Evolutionary conservation across 2,113 vertebrate genomes (phyloP), one percentile per base, ranked within the genome.

Genomic region (Beaufortia kweichowensis): DNA sequence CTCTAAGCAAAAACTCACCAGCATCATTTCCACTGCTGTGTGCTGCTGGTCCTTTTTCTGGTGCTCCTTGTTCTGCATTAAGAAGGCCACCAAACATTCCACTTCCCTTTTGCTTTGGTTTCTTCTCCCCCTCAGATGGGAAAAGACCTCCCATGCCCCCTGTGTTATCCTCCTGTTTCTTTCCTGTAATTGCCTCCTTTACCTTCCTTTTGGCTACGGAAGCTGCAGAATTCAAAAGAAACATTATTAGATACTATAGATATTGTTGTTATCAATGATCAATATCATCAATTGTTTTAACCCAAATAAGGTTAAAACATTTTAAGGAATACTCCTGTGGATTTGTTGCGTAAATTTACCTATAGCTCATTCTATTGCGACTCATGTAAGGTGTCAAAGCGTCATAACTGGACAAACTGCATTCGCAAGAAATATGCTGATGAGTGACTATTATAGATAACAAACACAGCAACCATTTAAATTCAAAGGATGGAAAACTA

Each of bases 11-110:
- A n/a, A 46, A 48, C 43, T 48, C 68, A 71, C 50, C 6, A 23
- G 21, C 26, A 35, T 15, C 24, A 28, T 4, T 50, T 56, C 46
- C 55, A 7, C 4, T 10, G 53, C 33, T 57, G 21, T 41, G 39
- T 28, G 6, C 69, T 21, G n/a, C 12, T 35, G 67, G 50, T 43
- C 12, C 3, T 14, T 14, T 6, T 31, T 55, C 2, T 26, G 48
- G 46, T 53, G 23, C 14, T 78, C 26, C 17, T 61, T 4, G 24
- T 2, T 53, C 0, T 9, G 86, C 80, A 1, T 4, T 10, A 8
- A 90, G 82, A 0, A 91, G 76, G 5, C 87, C 85, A 0, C 77
- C 10, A 3, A 91, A 87, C 24, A 82, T 11, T 50, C 83, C 83
- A 12, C 79, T 80, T 2, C 86, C 87, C 1, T 79, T 81, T 73